phyloP scores from a whole-genome alignment of 2,888 invertebrate species.

The Drosophila tripunctata region DNA sequence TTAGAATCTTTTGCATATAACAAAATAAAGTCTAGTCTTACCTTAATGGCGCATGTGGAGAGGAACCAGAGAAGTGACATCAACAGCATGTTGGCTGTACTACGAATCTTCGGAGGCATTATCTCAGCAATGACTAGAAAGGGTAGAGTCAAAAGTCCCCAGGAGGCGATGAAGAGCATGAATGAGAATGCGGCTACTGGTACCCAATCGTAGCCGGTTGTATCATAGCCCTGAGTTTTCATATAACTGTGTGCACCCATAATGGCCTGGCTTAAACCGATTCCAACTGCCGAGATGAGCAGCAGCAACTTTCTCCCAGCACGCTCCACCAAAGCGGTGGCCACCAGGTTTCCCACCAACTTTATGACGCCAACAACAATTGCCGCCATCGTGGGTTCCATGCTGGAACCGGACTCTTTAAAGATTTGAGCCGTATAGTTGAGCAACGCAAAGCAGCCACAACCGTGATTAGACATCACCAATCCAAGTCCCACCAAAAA shows the following conservation, averaged over 20 bases:
- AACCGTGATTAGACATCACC: constrained; percentile 79
- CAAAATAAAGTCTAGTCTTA: constrained; percentile 22
- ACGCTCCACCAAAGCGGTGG: background rate
- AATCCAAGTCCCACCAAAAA: constrained; percentile 79
- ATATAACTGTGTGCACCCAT: constrained; percentile 77
- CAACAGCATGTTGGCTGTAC: constrained; percentile 65
- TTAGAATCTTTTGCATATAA: background rate
- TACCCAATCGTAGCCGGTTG: constrained; percentile 75
- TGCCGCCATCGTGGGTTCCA: background rate
- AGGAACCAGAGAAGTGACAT: constrained; percentile 71
- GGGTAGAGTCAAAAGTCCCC: constrained; percentile 81
- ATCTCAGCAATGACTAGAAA: constrained; percentile 82
- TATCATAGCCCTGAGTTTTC: constrained; percentile 60
- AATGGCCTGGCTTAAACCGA: constrained; percentile 73
- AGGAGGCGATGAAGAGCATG: constrained; percentile 79
- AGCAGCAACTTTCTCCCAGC: background rate
- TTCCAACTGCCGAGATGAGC: constrained; percentile 43
- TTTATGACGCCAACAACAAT: background rate
- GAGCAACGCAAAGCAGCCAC: constrained; percentile 17
- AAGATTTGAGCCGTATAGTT: background rate
- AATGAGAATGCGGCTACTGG: constrained; percentile 82
- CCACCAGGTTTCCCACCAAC: background rate
- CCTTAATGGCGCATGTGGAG: constrained; percentile 67
- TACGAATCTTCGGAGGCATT: constrained; percentile 80
- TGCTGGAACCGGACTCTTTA: background rate